Conservation (phyloP, 2,888 invertebrate genomes). For the Mesopsocus fuscifrons region DNA sequence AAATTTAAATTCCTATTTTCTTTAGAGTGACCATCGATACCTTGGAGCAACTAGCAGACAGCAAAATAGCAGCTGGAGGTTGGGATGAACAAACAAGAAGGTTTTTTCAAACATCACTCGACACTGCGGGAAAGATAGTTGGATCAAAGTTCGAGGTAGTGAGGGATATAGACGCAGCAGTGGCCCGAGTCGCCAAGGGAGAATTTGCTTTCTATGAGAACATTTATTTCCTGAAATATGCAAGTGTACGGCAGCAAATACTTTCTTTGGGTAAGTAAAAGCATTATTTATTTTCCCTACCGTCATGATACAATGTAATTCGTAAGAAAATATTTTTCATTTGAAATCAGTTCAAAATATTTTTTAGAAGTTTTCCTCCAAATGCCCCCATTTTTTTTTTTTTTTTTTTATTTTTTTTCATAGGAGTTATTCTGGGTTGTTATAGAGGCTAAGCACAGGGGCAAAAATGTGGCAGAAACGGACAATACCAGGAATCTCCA, state of each 20-base stretch:
- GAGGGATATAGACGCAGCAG: constrained; percentile 38
- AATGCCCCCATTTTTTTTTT: not conserved
- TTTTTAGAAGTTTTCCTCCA: not conserved
- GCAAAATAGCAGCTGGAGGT: constrained; percentile 41
- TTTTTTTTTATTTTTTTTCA: not conserved
- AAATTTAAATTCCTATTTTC: too few species aligned
- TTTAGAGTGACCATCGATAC: constrained; percentile 60
- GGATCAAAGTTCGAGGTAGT: constrained; percentile 43
- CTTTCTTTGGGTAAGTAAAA: constrained; percentile 21
- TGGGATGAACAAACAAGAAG: constrained; percentile 51
- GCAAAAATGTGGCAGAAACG: not conserved
- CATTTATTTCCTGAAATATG: constrained; percentile 43
- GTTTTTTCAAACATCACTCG: constrained; percentile 49
- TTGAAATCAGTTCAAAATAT: not conserved
- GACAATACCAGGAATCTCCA: constrained; percentile 37
- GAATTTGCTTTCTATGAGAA: constrained; percentile 66
- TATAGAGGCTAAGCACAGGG: not conserved
- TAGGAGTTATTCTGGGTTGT: not conserved
- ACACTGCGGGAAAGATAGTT: constrained; percentile 43
- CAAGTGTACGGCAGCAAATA: constrained; percentile 37
- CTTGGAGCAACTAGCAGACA: constrained; percentile 43
- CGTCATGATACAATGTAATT: constrained; percentile 13
- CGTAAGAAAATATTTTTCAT: not conserved
- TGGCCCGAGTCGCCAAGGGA: constrained; percentile 47
- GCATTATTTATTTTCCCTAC: constrained; percentile 9